Conservation (phyloP, 2,797 vertebrate genomes). For the Paguma larvata region DNA sequence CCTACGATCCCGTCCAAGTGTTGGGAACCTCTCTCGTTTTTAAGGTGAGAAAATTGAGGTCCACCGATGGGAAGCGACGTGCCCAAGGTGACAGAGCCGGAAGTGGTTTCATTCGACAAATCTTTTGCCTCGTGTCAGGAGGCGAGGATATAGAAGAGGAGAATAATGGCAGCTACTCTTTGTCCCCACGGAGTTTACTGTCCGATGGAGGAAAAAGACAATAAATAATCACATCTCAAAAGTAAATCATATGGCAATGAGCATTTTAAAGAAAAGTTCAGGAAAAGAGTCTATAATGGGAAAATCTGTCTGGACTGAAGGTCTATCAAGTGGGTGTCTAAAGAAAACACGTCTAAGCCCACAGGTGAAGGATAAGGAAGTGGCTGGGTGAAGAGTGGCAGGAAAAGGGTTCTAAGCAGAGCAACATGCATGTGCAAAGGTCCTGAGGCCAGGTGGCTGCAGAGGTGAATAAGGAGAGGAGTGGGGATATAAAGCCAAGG, state of each 20-base stretch:
- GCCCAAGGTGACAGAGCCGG: neutral
- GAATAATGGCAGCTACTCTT: neutral
- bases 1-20: accelerated
- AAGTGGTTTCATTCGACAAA: neutral
- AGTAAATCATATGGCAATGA: neutral
- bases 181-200: neutral
- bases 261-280: neutral
- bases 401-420: neutral
- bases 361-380: neutral
- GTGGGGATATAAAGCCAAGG: neutral
- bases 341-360: neutral
- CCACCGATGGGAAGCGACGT: neutral
- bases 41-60: neutral
- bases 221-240: neutral
- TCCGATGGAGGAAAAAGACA: neutral
- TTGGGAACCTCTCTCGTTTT: neutral
- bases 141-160: neutral
- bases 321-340: neutral
- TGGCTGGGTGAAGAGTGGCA: neutral
- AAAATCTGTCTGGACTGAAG: neutral
- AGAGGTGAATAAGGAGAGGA: neutral
- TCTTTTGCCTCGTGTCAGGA: neutral
- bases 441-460: neutral
- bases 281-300: neutral
- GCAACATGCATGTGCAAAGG: neutral